Evolutionary conservation across 2,888 invertebrate genomes (phyloP), one percentile per base, ranked within the genome.

Genomic region (Drosophila austrosaltans): DNA sequence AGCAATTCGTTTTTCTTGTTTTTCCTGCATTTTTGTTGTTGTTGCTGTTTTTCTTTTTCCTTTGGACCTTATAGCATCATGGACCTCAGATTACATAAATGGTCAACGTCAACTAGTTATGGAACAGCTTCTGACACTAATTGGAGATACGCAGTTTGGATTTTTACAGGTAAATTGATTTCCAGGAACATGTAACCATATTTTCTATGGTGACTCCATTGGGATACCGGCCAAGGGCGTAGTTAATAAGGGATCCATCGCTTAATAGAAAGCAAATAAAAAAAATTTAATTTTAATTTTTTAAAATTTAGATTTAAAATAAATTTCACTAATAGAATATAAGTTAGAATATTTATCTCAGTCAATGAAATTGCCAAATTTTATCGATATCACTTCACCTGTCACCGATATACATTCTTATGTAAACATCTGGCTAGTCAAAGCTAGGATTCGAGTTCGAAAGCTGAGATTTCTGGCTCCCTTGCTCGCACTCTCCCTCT

Each of bases 81-180:
- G 57, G 22, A 39, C 42, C 44, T 71, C 59, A 39, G 59, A 72
- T 71, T 72, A 65, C 71, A 59, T 59, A 72, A 66, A 61, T 67
- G 74, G 75, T 62, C 72, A 74, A 58, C 66, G 48, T 59, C 44
- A 40, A 48, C 48, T 75, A 74, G 72, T 74, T 72, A 72, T 74
- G 72, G 42, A 67, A 58, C 61, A 73, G 68, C 61, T 74, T 67
- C 53, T 42, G 57, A 68, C 66, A 74, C 68, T 74, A 67, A 74
- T 74, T 62, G 42, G 73, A 73, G 56, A 30, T 25, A 54, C 28
- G 59, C 54, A 48, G 28, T 16, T 30, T 28, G 30, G n/a, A 30
- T 54, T 54, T 53, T 30, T n/a, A 39, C 22, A 39, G 39, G 22
- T 12, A 57, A 57, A 57, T 22, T 39, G 20, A 57, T 39, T 57